phyloP scores from a whole-genome alignment of 2,797 vertebrate genomes.

The Anisognathus igniventris region DNA sequence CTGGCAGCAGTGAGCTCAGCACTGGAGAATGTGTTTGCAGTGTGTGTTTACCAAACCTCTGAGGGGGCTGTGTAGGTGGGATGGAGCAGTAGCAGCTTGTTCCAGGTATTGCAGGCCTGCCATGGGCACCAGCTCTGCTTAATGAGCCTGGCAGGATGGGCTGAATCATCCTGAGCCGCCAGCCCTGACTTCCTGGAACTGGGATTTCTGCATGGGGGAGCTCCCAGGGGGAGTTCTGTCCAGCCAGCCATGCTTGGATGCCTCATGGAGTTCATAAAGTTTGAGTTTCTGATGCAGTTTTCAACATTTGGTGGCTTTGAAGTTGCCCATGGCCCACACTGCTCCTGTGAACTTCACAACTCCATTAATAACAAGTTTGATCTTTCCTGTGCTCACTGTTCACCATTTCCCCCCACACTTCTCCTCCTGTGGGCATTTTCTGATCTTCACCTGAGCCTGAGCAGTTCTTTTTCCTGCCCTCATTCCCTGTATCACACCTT shows the following conservation, averaged over 20 bases:
- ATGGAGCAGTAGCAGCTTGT: slow-evolving; percentile 5
- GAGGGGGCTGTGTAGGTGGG: background rate
- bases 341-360: background rate
- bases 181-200: background rate
- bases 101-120: background rate
- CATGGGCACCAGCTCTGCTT: background rate
- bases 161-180: slow-evolving; percentile 15
- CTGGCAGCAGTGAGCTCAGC: background rate
- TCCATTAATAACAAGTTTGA: background rate
- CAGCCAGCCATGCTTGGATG: background rate
- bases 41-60: background rate
- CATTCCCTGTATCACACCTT: background rate
- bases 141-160: background rate
- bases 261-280: fast-evolving
- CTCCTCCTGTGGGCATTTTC: background rate
- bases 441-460: background rate
- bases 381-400: background rate
- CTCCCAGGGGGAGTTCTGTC: background rate
- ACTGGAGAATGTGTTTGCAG: background rate
- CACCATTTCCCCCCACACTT: fast-evolving
- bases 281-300: background rate
- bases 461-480: background rate
- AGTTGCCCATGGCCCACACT: background rate
- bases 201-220: background rate
- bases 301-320: fast-evolving